These are phyloP conservation scores for Micromesistius poutassou DNA, from an alignment of 2,797 vertebrate genomes.

Conservation along the genomic window DNA sequence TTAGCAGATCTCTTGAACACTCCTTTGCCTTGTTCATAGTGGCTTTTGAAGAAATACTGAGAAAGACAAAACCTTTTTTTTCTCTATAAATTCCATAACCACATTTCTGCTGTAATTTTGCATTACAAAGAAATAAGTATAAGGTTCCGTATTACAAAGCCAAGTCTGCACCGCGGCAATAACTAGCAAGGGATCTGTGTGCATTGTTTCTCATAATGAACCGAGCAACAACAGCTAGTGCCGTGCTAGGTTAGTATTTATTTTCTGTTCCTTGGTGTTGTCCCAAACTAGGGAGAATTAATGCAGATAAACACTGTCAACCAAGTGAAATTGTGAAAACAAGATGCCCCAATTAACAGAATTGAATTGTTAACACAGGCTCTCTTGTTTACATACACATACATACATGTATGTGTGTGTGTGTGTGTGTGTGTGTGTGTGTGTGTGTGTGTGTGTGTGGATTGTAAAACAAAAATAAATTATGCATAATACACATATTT, in stretches of 20 bases:
- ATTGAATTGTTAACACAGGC: background rate
- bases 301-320: constrained; percentile 13
- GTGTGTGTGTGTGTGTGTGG: background rate
- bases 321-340: constrained; percentile 20
- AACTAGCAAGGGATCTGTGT: background rate
- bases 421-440: background rate
- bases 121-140: background rate
- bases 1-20: background rate
- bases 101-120: background rate
- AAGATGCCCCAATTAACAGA: constrained; percentile 16
- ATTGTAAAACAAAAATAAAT: no score
- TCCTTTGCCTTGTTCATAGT: background rate
- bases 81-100: background rate
- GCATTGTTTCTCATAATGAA: background rate
- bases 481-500: no score
- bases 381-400: no score
- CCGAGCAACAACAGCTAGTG: background rate
- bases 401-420: background rate
- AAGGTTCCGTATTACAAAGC: background rate
- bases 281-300: background rate
- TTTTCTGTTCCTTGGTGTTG: background rate
- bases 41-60: background rate
- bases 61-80: background rate
- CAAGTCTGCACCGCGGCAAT: background rate
- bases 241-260: background rate